These are phyloP conservation scores for Tinea trinotella DNA, from an alignment of 2,888 invertebrate genomes.

Conservation along the genomic window DNA sequence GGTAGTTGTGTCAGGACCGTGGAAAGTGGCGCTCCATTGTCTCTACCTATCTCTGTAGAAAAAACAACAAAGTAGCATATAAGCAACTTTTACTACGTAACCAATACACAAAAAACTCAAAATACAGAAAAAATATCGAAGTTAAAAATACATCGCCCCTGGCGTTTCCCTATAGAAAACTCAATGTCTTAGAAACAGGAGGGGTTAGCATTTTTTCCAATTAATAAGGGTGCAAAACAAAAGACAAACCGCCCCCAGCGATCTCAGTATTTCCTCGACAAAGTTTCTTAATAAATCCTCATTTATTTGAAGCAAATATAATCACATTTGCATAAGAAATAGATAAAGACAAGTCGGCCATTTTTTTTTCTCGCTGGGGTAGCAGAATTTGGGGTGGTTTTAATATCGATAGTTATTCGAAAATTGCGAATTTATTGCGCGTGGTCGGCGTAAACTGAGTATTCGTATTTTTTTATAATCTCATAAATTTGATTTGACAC, in stretches of 20 bases:
- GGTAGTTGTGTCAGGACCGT: too few species aligned
- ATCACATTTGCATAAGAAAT: constrained; percentile 64
- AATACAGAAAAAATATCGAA: background rate
- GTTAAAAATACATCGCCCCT: background rate
- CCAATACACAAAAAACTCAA: background rate
- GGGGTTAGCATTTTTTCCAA: background rate
- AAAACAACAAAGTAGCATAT: too few species aligned
- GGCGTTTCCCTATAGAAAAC: background rate
- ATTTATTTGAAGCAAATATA: background rate
- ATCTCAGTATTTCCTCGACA: background rate
- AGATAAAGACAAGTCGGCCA: constrained; percentile 64
- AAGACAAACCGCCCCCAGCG: background rate
- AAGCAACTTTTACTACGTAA: too few species aligned
- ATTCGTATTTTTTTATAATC: constrained; percentile 8
- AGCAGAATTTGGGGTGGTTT: constrained; percentile 33
- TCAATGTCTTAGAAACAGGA: background rate
- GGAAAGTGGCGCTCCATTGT: too few species aligned
- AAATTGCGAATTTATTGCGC: constrained; percentile 39
- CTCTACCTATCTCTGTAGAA: too few species aligned
- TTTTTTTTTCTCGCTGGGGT: constrained; percentile 57
- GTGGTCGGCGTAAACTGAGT: background rate
- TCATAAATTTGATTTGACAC: constrained; percentile 3
- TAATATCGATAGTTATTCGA: constrained; percentile 33
- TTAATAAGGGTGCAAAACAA: constrained; percentile 5
- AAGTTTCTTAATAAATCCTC: background rate